A percentile compares a stretch with the other conserved stretches of the same genome.
Evolutionary conservation across 2,797 vertebrate genomes (phyloP).

Genomic region (Acipenser oxyrinchus): DNA sequence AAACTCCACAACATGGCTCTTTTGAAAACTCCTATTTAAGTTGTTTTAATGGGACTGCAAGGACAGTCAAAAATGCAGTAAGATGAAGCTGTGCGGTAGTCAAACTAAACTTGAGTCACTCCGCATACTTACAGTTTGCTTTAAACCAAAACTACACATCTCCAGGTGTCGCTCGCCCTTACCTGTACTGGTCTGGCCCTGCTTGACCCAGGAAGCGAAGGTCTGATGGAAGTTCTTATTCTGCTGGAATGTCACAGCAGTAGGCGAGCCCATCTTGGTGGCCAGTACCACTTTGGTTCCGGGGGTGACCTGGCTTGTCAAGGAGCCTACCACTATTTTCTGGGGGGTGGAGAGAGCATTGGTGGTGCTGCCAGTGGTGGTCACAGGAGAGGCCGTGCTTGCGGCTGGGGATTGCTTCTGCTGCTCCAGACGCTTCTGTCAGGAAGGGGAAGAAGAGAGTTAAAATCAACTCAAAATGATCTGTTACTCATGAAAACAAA

Average conservation of each 20-base stretch:
- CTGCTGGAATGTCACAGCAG: conserved; percentile 90
- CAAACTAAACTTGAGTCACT: too few species aligned
- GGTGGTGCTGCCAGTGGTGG: conserved; percentile 57
- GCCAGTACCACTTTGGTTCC: conserved; percentile 86
- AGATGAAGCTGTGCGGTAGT: too few species aligned
- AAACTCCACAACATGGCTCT: too few species aligned
- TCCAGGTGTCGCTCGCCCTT: conserved; percentile 11
- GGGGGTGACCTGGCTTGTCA: conserved; percentile 71
- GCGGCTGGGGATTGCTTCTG: conserved; percentile 69
- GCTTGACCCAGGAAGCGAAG: conserved; percentile 95
- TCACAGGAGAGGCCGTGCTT: conserved; percentile 41
- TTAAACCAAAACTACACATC: not conserved
- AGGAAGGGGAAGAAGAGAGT: conserved; percentile 9
- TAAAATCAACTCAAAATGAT: not conserved
- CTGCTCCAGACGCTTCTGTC: conserved; percentile 83
- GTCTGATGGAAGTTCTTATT: conserved; percentile 97
- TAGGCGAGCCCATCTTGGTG: conserved; percentile 84
- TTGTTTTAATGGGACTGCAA: too few species aligned
- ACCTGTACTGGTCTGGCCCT: conserved; percentile 86
- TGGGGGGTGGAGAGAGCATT: conserved; percentile 63
- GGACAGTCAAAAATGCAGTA: too few species aligned
- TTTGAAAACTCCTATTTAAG: too few species aligned
- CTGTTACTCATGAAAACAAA: too few species aligned
- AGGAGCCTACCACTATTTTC: conserved; percentile 77
- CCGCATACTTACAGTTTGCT: too few species aligned